phyloP scores from a whole-genome alignment of 2,797 vertebrate genomes.

The Clarias laeviceps region DNA sequence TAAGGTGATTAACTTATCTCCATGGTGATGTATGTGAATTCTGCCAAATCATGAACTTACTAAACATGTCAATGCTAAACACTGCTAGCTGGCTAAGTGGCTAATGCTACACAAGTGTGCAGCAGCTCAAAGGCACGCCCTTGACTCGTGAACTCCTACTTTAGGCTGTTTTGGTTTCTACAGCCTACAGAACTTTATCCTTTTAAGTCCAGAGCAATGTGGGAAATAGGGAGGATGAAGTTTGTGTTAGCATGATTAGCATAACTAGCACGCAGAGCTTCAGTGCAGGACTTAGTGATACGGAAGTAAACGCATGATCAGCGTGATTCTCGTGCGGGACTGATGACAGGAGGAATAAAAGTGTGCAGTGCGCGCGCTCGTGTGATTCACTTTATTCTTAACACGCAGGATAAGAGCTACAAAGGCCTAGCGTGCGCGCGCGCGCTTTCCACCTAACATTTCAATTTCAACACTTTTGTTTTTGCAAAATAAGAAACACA shows the following conservation, averaged over 20 bases:
- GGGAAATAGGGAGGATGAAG: not conserved
- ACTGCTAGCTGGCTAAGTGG: not conserved
- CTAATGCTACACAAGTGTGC: not conserved
- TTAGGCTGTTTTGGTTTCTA: not conserved
- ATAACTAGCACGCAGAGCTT: constrained; percentile 5
- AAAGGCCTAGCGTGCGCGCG: not conserved
- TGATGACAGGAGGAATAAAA: not conserved
- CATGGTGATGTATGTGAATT: not conserved
- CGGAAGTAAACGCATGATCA: not conserved
- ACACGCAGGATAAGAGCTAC: not conserved
- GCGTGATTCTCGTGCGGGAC: not conserved
- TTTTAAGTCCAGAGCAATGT: not conserved
- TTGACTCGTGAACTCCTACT: too few species aligned
- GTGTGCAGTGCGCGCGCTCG: too few species aligned
- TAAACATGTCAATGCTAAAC: not conserved
- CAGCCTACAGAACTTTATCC: not conserved
- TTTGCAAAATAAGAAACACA: not conserved
- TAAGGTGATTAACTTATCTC: not conserved
- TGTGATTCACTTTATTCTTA: not conserved
- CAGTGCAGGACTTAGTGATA: not conserved
- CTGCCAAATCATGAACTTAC: not conserved
- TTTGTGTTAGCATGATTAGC: constrained; percentile 32
- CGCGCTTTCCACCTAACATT: not conserved
- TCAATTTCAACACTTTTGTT: too few species aligned
- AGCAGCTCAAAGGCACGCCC: not conserved